Evolutionary conservation across 1,140 invertebrate species (phyloP), one percentile per base, ranked within the genome.

Genomic region (Anthonomus grandis): DNA sequence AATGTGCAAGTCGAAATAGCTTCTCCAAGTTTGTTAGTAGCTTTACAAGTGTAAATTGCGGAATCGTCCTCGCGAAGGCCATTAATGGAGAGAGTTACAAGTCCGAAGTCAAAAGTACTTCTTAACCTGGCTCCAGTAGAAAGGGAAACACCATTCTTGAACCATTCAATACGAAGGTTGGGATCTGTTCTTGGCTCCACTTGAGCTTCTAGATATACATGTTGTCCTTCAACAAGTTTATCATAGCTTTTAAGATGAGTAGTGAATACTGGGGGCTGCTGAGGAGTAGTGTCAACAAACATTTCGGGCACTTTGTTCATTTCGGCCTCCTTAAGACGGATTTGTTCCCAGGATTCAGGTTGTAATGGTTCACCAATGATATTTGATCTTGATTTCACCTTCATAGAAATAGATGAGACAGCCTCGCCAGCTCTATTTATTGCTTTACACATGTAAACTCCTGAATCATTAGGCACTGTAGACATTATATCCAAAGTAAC

Each of bases 161-260:
- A 95, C 93, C 93, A 94, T 73, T 93, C 90, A 24, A 93, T 86
- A 46, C 83, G 81, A 3, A 95, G 80, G 67, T 95, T 91, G 0
- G 96, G 95, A 82, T 98, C 97, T 31, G 91, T 89, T 66, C 94
- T 83, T n/a, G 97, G 97, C 70, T 95, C 92, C 3, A 97, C 89
- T 74, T 94, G 91, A 55, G 93, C 94, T 76, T 98, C 95, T 58
- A 99, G 79, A 65, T 92, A 87, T 2, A 96, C 87, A 69, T 93
- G 89, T 74, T 97, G 86, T 36, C 90, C 89, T 81, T 96, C 94
- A 39, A 86, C 78, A 4, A 95, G 72, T 68, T 90, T 89, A 52
- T 94, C 91, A 54, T 85, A 87, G 66, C 87, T 94, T 66, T 89
- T 84, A 4, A 97, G 76, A 71, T 96, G 92, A 19, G 89, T 92